phyloP scores from a whole-genome alignment of 2,888 invertebrate species.

The Eutolmus rufibarbis region DNA sequence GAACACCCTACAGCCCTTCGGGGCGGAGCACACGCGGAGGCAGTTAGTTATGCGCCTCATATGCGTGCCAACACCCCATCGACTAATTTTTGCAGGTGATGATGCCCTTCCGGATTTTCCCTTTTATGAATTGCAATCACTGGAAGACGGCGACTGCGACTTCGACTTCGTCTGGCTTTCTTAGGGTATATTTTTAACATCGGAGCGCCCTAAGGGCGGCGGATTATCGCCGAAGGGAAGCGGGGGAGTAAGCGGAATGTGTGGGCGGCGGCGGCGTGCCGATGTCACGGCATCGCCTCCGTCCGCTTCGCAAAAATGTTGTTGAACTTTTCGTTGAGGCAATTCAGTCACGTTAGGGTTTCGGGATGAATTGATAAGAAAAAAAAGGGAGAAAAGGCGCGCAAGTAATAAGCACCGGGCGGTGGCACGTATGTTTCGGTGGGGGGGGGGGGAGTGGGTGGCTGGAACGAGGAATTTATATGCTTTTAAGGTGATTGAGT shows the following conservation, averaged over 20 bases:
- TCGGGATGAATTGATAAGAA: slow-evolving; percentile 14
- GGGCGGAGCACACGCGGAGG: background rate
- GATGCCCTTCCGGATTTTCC: background rate
- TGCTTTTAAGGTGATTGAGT: slow-evolving; percentile 28
- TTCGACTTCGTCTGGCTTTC: background rate
- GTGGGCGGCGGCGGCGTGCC: background rate
- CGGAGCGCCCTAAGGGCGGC: background rate
- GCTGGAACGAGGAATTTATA: background rate
- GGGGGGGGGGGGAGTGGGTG: background rate
- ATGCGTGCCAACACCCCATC: slow-evolving; percentile 7
- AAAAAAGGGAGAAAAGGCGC: background rate
- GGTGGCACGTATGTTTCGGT: background rate
- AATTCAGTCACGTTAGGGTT: slow-evolving; percentile 26
- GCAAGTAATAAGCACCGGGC: background rate
- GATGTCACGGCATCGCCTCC: background rate
- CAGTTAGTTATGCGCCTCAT: slow-evolving; percentile 1
- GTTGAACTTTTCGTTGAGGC: slow-evolving; percentile 13
- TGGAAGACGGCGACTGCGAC: background rate
- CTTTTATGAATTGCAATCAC: background rate
- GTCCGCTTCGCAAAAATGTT: background rate
- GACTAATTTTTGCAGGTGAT: slow-evolving; percentile 17
- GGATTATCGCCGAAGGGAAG: background rate
- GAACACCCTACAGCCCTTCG: background rate
- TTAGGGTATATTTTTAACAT: background rate
- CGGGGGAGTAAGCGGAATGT: background rate